These are phyloP conservation scores for Ceratitis capitata DNA, from an alignment of 1,140 invertebrate species.

Conservation along the genomic window DNA sequence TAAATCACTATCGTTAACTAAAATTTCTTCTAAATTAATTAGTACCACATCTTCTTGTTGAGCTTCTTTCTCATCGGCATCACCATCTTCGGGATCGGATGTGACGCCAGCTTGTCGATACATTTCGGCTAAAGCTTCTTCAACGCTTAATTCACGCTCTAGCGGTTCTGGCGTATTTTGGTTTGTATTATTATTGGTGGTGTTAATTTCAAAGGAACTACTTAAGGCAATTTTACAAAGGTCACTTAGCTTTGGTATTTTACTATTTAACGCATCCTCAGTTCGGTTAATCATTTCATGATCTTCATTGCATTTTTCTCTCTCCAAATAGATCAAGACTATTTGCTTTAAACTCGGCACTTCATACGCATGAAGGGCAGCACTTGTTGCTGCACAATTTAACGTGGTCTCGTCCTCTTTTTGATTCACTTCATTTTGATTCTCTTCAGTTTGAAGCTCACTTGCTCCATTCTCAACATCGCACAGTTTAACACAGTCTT, in stretches of 20 bases:
- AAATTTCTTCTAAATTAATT: slow-evolving; percentile 60
- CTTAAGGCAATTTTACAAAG: slow-evolving; percentile 65
- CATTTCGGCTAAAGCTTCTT: slow-evolving; percentile 62
- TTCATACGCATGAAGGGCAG: not conserved
- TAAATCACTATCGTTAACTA: slow-evolving; percentile 58
- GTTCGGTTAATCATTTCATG: not conserved
- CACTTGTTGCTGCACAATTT: not conserved
- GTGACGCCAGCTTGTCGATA: slow-evolving; percentile 56
- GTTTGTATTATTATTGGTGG: not conserved
- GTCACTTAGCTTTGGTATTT: slow-evolving; percentile 64
- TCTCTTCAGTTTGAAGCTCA: not conserved
- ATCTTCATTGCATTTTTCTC: not conserved
- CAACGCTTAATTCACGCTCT: slow-evolving; percentile 58
- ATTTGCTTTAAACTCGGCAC: slow-evolving; percentile 6
- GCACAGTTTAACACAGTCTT: not conserved
- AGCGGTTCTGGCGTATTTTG: not conserved
- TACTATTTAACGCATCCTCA: slow-evolving; percentile 36
- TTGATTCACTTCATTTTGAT: not conserved
- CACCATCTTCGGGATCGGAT: slow-evolving; percentile 43
- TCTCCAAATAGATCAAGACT: not conserved
- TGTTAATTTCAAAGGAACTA: slow-evolving; percentile 54
- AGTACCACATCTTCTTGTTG: slow-evolving; percentile 58
- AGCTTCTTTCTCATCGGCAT: slow-evolving; percentile 39
- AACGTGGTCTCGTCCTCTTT: not conserved
- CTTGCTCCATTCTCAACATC: not conserved